Base-by-base conservation (phyloP, 1,140 invertebrate genomes). In the Popillia japonica region DNA sequence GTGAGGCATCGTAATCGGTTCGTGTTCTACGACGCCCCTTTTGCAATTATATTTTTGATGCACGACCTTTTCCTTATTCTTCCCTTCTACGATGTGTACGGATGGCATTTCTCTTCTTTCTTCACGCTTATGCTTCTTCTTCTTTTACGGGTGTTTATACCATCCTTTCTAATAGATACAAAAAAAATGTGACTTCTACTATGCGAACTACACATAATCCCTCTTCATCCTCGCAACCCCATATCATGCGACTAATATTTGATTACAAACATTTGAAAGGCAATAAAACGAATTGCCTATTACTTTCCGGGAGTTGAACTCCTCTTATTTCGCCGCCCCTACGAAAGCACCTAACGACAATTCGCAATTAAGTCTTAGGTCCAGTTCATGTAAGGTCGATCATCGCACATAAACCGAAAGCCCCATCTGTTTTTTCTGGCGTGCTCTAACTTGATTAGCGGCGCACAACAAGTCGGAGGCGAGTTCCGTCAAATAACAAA, bases 41-140 rank as follows among this genome's bases (percentile, higher is more conserved):
- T 82, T 82, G 80, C 81, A 82, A 82, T 82, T 82, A 81, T 79
- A 81, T 81, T 82, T 80, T 81, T 79, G 81, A 81, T 82, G 77
- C 80, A 80, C 79, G 81, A 72, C 44, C 34, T 48, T 17, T 17
- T 3, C 48, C 48, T 55, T 55, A 22, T 27, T 27, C 48, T 11
- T 77, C 11, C 42, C 22, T 27, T 41, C 44, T 59, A 40, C 23
- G 1, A 6, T 2, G 11, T 40, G 17, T 40, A 40, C 23, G 9
- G 17, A 41, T 14, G 17, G 7, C 11, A 40, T 11, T 17, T 34
- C 17, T 40, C 17, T 14, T 34, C 27, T 34, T 34, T 2, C 27
- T 34, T 34, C 27, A 2, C 27, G 27, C 27, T 34, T 34, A 34
- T 34, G 27, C 27, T 34, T 34, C 27, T 34, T 4, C 27, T 34